phyloP scores from a whole-genome alignment of 2,113 vertebrate species.

The Synchiropus splendidus region DNA sequence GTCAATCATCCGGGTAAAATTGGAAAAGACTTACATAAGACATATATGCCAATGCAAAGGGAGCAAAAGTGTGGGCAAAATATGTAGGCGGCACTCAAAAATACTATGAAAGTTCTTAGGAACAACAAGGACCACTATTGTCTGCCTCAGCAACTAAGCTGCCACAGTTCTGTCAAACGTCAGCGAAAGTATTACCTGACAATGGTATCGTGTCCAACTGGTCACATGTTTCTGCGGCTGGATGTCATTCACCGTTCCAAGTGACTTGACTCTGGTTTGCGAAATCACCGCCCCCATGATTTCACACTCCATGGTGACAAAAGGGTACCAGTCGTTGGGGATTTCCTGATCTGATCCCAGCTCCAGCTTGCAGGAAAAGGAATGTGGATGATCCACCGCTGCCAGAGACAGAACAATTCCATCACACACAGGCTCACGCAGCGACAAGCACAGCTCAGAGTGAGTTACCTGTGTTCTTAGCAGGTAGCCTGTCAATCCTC shows the following conservation, averaged over 20 bases:
- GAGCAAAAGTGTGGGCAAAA: too few species aligned
- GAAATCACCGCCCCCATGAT: slow-evolving; percentile 75
- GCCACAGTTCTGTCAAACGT: too few species aligned
- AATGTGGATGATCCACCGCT: slow-evolving; percentile 88
- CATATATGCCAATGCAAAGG: too few species aligned
- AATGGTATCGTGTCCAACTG: slow-evolving; percentile 79
- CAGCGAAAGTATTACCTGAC: slow-evolving; percentile 76
- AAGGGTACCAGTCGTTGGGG: slow-evolving; percentile 85
- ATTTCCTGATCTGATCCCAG: slow-evolving; percentile 94
- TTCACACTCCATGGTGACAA: slow-evolving; percentile 82
- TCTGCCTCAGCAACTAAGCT: too few species aligned
- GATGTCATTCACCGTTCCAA: slow-evolving; percentile 81
- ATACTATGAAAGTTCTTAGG: too few species aligned
- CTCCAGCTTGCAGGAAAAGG: slow-evolving; percentile 88
- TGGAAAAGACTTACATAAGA: too few species aligned
- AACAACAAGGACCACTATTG: too few species aligned
- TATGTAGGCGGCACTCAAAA: too few species aligned
- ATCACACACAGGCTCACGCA: too few species aligned
- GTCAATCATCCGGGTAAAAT: too few species aligned
- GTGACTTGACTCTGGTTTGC: slow-evolving; percentile 74
- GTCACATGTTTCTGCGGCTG: slow-evolving; percentile 87
- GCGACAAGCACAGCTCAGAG: too few species aligned
- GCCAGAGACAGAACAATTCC: slow-evolving; percentile 25
- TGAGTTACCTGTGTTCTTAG: slow-evolving; percentile 84
- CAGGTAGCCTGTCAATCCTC: slow-evolving; percentile 92